Base-by-base conservation (phyloP, 92 coral and sea anemone genomes). In the Phymanthus crucifer region DNA sequence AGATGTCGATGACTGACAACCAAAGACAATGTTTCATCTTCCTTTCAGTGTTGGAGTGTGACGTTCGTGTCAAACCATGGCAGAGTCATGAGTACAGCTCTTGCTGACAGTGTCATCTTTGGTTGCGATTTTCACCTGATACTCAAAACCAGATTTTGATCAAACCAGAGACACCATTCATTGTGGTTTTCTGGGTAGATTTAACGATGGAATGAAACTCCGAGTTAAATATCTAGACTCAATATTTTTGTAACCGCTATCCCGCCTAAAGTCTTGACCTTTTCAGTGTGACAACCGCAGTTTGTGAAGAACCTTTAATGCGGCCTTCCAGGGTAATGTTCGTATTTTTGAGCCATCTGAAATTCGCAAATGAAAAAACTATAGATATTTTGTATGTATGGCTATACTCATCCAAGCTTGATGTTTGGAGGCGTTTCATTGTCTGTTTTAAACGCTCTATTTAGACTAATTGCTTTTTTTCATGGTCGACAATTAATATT, bases 401-500 rank as follows among this genome's bases (percentile, higher is more conserved):
- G 21, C 64, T n/a, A 29, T 24, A 54, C 27, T 29, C 32, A 61
- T 1, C 34, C 68, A 27, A 27, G 68, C 68, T 33, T 35, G 45
- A 21, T 57, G 18, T 35, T 54, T 31, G 57, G 43, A 61, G 43
- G 8, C 13, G 14, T 13, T 71, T 26, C 40, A 13, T 24, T 74
- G 78, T 74, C 78, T 33, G 7, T 27, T 31, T 77, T 77, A 61
- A 77, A 77, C 58, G 72, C 56, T 34, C 80, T 50, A 77, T 77
- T 77, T 77, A 61, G 64, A 38, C 31, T 3, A 64, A 77, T 64
- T 77, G 64, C 72, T 45, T 32, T 77, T 77, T 58, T 77, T 61
- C 81, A 77, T 64, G 31, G 72, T 58, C 34, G 34, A 77, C 81
- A 77, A 77, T 77, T 77, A 77, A 64, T 40, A 77, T 19, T 77